Evolutionary conservation across 1,140 invertebrate genomes (phyloP), one percentile per base, ranked within the genome.

Genomic region (Geopemphigus sp.): DNA sequence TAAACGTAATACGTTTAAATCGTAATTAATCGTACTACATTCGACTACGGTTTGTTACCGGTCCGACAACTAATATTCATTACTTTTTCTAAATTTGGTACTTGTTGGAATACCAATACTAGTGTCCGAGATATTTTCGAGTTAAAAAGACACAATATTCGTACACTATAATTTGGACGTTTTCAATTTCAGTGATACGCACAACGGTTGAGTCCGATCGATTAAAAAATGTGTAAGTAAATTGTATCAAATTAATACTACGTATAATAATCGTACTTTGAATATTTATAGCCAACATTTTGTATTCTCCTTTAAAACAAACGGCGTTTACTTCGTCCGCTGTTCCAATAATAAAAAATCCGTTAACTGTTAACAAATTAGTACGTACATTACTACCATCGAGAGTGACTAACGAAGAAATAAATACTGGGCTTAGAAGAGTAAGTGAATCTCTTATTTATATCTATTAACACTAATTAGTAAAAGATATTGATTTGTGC

Each of bases 321-420:
- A 47, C 74, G 10, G 26, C 45, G 6, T 78, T 78, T 50, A n/a
- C 47, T 12, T 57, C 74, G 15, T 57, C 74, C 8, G 56, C 57
- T 19, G 57, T 59, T 1, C n/a, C 56, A 26, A 39, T 63, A 50
- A 57, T 78, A 0, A 39, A 78, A 50, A 63, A 50, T 63, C 39
- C 14, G 45, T 78, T 78, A 17, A 61, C 74, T 26, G 56, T 78
- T 1, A 63, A 45, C 26, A n/a, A 78, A 19, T 78, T 78, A n/a
- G 29, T 57, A 10, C 74, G 74, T 2, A 39, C 63, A 0, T 59
- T 78, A 17, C 29, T 78, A n/a, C 74, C 74, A 6, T 61, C 50
- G 15, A 78, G 63, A 29, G 57, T 78, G 10, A 61, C 56, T 10
- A 78, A 78, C 19, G 47, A 61, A 29, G 74, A 78, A 63, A 78